Evolutionary conservation across 2,113 vertebrate species (phyloP).

Genomic region (Ahaetulla prasina): DNA sequence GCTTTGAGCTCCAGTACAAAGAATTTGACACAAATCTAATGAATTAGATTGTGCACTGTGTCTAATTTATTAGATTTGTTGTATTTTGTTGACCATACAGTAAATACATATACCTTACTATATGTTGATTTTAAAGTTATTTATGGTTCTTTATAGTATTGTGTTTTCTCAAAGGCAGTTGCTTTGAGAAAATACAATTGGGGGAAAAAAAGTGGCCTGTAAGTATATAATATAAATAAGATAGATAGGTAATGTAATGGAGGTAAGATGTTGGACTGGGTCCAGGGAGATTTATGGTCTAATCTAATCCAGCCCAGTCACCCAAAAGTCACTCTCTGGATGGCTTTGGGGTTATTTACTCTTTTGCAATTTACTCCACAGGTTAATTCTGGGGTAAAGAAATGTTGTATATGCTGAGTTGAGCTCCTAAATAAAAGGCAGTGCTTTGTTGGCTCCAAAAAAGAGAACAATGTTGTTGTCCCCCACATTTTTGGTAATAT

Average conservation of each 20-base stretch:
- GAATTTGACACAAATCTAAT: not conserved
- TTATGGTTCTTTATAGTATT: not conserved
- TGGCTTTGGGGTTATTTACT: not conserved
- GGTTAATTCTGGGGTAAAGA: not conserved
- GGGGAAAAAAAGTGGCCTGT: not conserved
- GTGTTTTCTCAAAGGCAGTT: not conserved
- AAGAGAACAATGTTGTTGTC: too few relatives aligned
- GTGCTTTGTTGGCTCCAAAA: too few relatives aligned
- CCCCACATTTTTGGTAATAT: too few relatives aligned
- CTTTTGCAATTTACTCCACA: not conserved
- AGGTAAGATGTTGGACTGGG: not conserved
- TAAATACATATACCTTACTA: not conserved
- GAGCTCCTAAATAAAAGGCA: not conserved
- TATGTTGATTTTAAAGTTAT: not conserved
- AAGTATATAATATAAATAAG: not conserved
- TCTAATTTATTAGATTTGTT: not conserved
- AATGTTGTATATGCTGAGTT: not conserved
- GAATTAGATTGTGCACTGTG: not conserved
- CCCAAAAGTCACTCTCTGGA: not conserved
- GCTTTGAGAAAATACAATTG: not conserved
- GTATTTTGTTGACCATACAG: not conserved
- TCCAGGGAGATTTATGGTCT: not conserved
- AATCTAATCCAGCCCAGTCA: not conserved
- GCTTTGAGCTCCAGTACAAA: not conserved
- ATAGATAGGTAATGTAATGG: not conserved